Conservation (phyloP, 2,797 vertebrate species). For the Bradypodion ventrale region DNA sequence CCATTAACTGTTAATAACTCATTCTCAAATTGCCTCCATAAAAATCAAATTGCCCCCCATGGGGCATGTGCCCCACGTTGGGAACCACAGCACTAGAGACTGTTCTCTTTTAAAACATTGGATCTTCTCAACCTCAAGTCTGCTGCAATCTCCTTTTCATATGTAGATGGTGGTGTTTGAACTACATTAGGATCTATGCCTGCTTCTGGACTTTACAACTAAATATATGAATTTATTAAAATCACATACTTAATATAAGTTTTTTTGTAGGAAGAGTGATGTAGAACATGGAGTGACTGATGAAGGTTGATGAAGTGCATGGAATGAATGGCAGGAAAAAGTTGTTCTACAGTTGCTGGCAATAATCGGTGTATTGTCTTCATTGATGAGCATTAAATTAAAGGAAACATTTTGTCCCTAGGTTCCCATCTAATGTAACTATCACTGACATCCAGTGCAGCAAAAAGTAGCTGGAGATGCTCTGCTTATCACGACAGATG, state of each 20-base stretch:
- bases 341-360: neutral
- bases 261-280: neutral
- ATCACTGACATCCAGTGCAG: slow-evolving; percentile 64
- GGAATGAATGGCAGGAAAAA: neutral
- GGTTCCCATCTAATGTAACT: slow-evolving; percentile 65
- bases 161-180: neutral
- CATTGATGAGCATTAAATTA: slow-evolving; percentile 48
- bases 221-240: neutral
- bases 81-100: neutral
- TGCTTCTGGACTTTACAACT: neutral
- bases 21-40: too few relatives aligned
- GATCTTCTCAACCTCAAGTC: neutral
- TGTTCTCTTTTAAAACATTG: neutral
- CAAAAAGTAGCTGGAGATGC: slow-evolving; percentile 60
- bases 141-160: neutral
- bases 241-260: neutral
- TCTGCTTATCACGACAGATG: slow-evolving; percentile 39
- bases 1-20: too few relatives aligned
- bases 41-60: too few relatives aligned
- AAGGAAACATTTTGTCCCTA: slow-evolving; percentile 59
- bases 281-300: too few relatives aligned
- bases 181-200: neutral
- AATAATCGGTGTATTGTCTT: slow-evolving; percentile 9
- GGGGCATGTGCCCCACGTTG: too few relatives aligned
- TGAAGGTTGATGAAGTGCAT: neutral